Evolutionary conservation across 2,113 vertebrate species (phyloP).

Genomic region (Antidorcas marsupialis): DNA sequence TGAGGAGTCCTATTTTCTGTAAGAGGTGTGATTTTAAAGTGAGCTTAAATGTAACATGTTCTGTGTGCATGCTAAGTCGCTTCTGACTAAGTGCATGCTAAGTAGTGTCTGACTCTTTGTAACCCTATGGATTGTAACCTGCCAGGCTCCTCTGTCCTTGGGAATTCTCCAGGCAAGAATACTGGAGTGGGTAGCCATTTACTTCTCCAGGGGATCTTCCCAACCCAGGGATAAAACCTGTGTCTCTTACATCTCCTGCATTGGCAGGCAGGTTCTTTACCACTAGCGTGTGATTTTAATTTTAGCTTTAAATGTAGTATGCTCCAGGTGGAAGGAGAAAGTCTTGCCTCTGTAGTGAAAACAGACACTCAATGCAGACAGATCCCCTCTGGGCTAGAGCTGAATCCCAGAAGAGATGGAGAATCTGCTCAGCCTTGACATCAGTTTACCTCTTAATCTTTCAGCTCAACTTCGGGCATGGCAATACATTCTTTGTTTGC

Average conservation of each 20-base stretch:
- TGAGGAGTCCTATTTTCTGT: background rate
- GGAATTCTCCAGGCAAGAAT: background rate
- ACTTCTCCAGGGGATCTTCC: background rate
- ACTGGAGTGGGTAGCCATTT: background rate
- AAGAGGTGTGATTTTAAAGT: background rate
- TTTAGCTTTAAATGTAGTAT: background rate
- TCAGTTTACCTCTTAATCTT: background rate
- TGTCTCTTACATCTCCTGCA: background rate
- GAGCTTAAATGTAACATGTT: background rate
- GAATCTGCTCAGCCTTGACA: background rate
- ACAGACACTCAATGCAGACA: background rate
- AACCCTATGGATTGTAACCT: background rate
- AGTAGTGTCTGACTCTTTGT: background rate
- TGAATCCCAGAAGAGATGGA: background rate
- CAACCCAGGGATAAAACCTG: background rate
- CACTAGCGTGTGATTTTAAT: background rate
- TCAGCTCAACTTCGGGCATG: background rate
- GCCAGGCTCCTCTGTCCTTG: background rate
- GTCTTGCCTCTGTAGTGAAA: background rate
- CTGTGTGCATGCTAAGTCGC: background rate
- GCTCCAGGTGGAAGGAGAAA: background rate
- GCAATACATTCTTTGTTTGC: background rate
- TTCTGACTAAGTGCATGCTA: background rate
- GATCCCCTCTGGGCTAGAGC: accelerated
- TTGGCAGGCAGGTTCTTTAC: background rate